These are phyloP conservation scores for Strix aluco DNA, from an alignment of 2,113 vertebrate genomes.

Conservation along the genomic window DNA sequence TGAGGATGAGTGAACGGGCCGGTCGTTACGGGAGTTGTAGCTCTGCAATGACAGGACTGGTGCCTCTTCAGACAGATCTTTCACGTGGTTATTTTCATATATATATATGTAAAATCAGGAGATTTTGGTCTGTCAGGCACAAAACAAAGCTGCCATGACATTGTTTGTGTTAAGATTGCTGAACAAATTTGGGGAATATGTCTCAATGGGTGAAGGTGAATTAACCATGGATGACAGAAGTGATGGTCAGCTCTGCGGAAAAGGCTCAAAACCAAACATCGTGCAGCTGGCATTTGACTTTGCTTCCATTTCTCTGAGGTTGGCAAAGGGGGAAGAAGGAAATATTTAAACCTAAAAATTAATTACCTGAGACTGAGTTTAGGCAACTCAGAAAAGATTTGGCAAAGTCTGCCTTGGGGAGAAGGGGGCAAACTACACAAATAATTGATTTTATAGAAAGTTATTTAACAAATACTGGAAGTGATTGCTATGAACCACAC, in stretches of 20 bases:
- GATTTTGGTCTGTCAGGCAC: not conserved
- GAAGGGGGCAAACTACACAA: not conserved
- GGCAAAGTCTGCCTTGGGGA: not conserved
- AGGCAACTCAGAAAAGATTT: not conserved
- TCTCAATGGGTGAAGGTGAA: not conserved
- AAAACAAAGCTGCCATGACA: not conserved
- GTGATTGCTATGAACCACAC: fast-evolving
- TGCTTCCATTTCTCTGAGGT: not conserved
- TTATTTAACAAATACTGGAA: not conserved
- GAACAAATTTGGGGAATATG: too few species aligned
- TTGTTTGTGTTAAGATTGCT: not conserved
- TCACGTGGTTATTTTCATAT: not conserved
- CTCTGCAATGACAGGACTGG: not conserved
- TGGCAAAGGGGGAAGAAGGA: not conserved
- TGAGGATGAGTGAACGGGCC: fast-evolving
- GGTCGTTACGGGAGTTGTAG: not conserved
- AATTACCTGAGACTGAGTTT: not conserved
- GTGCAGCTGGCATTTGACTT: not conserved
- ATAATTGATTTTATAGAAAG: not conserved
- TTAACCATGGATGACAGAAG: not conserved
- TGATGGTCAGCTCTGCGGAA: not conserved
- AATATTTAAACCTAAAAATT: not conserved
- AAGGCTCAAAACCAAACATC: not conserved
- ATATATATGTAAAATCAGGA: not conserved
- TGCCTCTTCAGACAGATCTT: not conserved